These are phyloP conservation scores for Seira ritae DNA, from an alignment of 2,888 invertebrate genomes.

Conservation along the genomic window DNA sequence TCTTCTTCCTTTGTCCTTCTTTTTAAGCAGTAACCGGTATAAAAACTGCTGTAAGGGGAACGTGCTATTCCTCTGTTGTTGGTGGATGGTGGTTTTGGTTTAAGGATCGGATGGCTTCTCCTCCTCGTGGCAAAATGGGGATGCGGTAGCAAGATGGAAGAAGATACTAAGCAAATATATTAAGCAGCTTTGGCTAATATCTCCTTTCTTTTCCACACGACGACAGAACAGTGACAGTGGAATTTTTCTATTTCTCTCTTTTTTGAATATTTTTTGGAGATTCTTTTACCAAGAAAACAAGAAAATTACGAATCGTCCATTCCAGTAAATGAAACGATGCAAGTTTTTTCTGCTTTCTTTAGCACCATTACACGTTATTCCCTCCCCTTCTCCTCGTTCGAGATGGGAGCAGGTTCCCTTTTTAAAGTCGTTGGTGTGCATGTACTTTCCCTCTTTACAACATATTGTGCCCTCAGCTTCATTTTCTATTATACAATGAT, in stretches of 20 bases:
- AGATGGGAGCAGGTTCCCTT: too few species aligned
- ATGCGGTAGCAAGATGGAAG: conserved; percentile 29
- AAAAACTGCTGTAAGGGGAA: too few species aligned
- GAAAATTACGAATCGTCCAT: too few species aligned
- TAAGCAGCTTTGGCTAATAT: conserved; percentile 60
- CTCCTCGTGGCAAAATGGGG: background rate
- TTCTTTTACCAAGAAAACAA: too few species aligned
- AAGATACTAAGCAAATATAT: conserved; percentile 50
- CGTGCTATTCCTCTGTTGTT: too few species aligned
- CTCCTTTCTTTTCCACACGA: conserved; percentile 37
- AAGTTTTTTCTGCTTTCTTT: conserved; percentile 26
- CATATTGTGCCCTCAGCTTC: background rate
- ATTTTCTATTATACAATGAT: conserved; percentile 28
- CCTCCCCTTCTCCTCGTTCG: too few species aligned
- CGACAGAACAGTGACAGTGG: conserved; percentile 14
- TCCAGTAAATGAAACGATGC: background rate
- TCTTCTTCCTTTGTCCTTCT: too few species aligned
- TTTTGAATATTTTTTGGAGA: background rate
- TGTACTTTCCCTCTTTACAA: too few species aligned
- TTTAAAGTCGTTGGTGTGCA: too few species aligned
- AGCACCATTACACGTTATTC: conserved; percentile 46
- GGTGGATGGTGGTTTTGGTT: too few species aligned
- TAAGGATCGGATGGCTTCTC: too few species aligned
- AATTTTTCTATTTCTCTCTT: conserved; percentile 33
- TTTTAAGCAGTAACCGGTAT: too few species aligned